These are phyloP conservation scores for Heliconius erato DNA, from an alignment of 2,888 invertebrate genomes.

Conservation along the genomic window DNA sequence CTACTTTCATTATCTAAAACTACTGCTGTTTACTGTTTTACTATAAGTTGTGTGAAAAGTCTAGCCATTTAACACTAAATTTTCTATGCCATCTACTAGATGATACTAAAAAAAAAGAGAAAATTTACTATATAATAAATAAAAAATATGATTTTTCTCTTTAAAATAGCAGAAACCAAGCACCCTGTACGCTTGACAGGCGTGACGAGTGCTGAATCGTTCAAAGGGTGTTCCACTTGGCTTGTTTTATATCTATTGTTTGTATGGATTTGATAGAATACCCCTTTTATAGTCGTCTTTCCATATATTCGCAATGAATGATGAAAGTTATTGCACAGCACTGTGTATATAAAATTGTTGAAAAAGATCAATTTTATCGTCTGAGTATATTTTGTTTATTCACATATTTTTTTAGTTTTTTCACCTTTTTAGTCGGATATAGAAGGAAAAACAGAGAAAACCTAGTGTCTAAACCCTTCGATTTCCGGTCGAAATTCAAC, in stretches of 20 bases:
- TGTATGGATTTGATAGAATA: constrained; percentile 78
- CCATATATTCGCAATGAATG: constrained; percentile 30
- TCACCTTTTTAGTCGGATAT: too few relatives aligned
- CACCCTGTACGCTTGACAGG: constrained; percentile 72
- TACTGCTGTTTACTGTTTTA: too few relatives aligned
- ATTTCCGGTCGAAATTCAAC: neutral
- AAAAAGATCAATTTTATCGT: neutral
- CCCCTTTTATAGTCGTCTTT: constrained; percentile 56
- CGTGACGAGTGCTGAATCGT: constrained; percentile 77
- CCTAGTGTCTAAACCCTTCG: neutral
- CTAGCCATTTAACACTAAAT: neutral
- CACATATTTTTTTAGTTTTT: too few relatives aligned
- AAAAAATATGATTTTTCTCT: constrained; percentile 40
- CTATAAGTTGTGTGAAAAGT: too few relatives aligned
- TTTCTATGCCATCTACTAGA: neutral
- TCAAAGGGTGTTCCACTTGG: constrained; percentile 81
- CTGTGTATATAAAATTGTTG: constrained; percentile 21
- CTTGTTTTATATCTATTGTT: constrained; percentile 84
- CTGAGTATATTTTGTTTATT: neutral
- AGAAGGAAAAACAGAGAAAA: neutral
- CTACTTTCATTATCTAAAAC: too few relatives aligned
- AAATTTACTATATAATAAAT: neutral
- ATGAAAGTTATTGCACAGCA: constrained; percentile 13
- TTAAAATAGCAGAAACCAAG: constrained; percentile 44
- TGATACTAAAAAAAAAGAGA: neutral